Evolutionary conservation across 2,888 invertebrate genomes (phyloP).

Genomic region (Cremastinae sp.): DNA sequence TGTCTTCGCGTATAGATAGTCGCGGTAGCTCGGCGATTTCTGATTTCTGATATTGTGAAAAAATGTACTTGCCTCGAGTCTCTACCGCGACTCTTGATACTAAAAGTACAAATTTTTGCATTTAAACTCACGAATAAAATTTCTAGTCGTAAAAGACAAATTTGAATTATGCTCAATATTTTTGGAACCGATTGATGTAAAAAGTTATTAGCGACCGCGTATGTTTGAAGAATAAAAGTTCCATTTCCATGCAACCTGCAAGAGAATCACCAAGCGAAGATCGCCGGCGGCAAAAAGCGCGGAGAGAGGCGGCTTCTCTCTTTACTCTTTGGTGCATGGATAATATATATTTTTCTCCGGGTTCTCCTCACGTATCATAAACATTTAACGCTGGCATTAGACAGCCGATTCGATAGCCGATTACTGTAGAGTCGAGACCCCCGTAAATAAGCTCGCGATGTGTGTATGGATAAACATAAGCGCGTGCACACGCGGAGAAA

Average conservation of each 20-base stretch:
- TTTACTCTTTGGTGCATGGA: constrained; percentile 34
- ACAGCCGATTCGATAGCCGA: constrained; percentile 65
- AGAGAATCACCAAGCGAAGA: constrained; percentile 27
- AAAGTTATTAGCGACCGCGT: constrained; percentile 19
- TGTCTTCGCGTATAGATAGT: too few species aligned
- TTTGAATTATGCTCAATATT: too few species aligned
- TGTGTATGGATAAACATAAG: too few species aligned
- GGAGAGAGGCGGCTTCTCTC: constrained; percentile 41
- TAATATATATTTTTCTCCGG: constrained; percentile 35
- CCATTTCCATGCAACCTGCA: constrained; percentile 44
- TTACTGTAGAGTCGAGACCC: constrained; percentile 61
- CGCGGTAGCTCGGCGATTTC: too few species aligned
- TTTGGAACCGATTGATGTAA: not conserved
- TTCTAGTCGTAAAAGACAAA: too few species aligned
- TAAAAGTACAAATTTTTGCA: too few species aligned
- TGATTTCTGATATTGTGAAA: too few species aligned
- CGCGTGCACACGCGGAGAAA: too few species aligned
- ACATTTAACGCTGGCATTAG: constrained; percentile 70
- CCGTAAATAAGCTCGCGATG: constrained; percentile 60
- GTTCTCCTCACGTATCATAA: constrained; percentile 67
- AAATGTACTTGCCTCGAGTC: too few species aligned
- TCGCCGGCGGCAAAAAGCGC: constrained; percentile 50
- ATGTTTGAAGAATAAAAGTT: constrained; percentile 13
- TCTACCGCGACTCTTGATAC: too few species aligned
- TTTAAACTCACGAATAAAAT: too few species aligned